phyloP scores from a whole-genome alignment of 37 sponge, comb jelly and placozoan species.

The Aphrocallistes beatrix region DNA sequence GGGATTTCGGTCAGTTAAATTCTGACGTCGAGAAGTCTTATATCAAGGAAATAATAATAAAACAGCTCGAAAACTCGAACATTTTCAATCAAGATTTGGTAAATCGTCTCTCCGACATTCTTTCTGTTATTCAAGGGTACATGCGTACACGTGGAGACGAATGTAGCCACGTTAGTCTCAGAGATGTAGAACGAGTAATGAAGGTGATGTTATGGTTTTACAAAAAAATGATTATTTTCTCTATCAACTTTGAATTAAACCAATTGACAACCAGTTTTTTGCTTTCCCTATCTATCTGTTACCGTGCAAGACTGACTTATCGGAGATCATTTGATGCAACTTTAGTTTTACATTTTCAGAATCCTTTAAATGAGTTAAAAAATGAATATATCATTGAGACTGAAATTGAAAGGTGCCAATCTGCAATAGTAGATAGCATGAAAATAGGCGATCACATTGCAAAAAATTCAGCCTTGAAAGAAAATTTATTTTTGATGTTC shows the following conservation, averaged over 20 bases:
- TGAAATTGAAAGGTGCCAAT: slow-evolving; percentile 22
- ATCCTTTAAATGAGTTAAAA: neutral
- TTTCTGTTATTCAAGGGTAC: slow-evolving; percentile 47
- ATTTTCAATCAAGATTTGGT: neutral
- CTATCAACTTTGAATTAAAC: neutral
- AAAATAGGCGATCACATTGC: slow-evolving; percentile 27
- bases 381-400: neutral
- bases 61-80: slow-evolving; percentile 9
- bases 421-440: slow-evolving; percentile 22
- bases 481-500: slow-evolving; percentile 45
- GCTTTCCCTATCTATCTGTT: slow-evolving; percentile 22
- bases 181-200: slow-evolving; percentile 37
- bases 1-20: slow-evolving; percentile 41
- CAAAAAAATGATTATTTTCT: neutral
- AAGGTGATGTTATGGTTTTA: slow-evolving; percentile 23
- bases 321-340: neutral
- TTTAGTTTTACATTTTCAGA: neutral
- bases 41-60: slow-evolving; percentile 10
- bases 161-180: slow-evolving; percentile 36
- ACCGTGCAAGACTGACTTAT: slow-evolving; percentile 21
- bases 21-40: slow-evolving; percentile 9
- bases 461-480: slow-evolving; percentile 30
- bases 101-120: slow-evolving; percentile 27
- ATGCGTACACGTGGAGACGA: slow-evolving; percentile 51
- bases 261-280: neutral